These are phyloP conservation scores for Chunga burmeisteri DNA, from an alignment of 2,113 vertebrate species.

Conservation along the genomic window DNA sequence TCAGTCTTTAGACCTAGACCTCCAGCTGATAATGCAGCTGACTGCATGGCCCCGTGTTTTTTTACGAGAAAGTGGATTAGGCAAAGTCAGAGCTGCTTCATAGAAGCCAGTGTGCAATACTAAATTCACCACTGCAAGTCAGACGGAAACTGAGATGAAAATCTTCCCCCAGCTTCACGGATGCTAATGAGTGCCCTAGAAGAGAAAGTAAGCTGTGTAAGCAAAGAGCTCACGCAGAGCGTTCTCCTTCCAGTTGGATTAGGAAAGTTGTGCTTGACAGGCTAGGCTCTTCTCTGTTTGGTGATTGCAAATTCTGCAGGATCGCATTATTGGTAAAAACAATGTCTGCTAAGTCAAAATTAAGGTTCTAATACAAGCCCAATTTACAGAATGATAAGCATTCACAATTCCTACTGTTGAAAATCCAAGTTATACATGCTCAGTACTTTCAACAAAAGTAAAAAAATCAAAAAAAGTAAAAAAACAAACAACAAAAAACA, in stretches of 20 bases:
- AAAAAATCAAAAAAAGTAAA: neutral
- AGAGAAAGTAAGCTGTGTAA: neutral
- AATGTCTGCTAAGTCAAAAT: fast-evolving
- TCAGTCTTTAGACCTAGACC: neutral
- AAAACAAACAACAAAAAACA: neutral
- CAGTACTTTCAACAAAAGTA: neutral
- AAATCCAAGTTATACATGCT: neutral
- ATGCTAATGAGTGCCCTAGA: neutral
- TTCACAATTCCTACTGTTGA: neutral
- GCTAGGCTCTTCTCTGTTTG: neutral
- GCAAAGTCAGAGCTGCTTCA: neutral
- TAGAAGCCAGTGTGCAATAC: neutral
- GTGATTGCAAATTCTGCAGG: neutral
- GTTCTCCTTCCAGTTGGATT: neutral
- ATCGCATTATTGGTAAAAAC: neutral
- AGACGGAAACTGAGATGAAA: neutral
- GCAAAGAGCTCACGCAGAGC: neutral
- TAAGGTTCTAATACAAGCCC: neutral
- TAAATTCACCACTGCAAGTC: neutral
- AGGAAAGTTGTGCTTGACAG: neutral
- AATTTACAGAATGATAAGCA: neutral
- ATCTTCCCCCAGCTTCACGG: neutral
- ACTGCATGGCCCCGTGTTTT: neutral
- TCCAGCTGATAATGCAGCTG: neutral
- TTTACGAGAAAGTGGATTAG: neutral